phyloP scores from a whole-genome alignment of 1,140 invertebrate species.

The Eueides isabella region DNA sequence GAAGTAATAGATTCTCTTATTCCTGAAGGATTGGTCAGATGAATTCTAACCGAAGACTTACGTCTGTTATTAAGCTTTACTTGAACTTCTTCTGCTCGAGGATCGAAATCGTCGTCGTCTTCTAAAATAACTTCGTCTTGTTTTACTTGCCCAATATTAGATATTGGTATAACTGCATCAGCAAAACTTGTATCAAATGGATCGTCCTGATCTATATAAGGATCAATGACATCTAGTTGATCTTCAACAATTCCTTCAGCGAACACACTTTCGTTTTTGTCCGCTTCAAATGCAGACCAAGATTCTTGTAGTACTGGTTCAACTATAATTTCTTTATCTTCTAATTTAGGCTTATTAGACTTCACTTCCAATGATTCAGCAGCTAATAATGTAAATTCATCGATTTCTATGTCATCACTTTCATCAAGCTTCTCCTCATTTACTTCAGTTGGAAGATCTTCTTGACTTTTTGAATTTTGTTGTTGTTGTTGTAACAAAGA shows the following conservation, averaged over 20 bases:
- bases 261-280: conserved; percentile 93
- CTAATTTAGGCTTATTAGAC: conserved; percentile 67
- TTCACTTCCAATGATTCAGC: conserved; percentile 86
- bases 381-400: conserved; percentile 89
- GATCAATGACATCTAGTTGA: conserved; percentile 71
- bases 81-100: conserved; percentile 84
- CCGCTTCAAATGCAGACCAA: conserved; percentile 86
- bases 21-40: conserved; percentile 81
- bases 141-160: conserved; percentile 80
- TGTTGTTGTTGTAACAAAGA: conserved; percentile 76
- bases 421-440: conserved; percentile 45
- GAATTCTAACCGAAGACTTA: conserved; percentile 83
- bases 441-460: conserved; percentile 49
- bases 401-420: conserved; percentile 85
- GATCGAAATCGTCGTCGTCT: conserved; percentile 87
- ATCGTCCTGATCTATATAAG: conserved; percentile 82
- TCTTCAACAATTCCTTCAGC: conserved; percentile 87
- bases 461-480: conserved; percentile 56
- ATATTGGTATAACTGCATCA: conserved; percentile 86
- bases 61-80: conserved; percentile 74
- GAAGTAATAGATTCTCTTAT: conserved; percentile 80
- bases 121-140: conserved; percentile 82
- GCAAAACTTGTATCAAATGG: conserved; percentile 94
- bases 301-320: conserved; percentile 78
- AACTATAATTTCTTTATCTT: conserved; percentile 62